A percentile compares a stretch with the other conserved stretches of the same genome.
Conservation (phyloP, 2,113 vertebrate genomes). For the Hemibates koningsi region DNA sequence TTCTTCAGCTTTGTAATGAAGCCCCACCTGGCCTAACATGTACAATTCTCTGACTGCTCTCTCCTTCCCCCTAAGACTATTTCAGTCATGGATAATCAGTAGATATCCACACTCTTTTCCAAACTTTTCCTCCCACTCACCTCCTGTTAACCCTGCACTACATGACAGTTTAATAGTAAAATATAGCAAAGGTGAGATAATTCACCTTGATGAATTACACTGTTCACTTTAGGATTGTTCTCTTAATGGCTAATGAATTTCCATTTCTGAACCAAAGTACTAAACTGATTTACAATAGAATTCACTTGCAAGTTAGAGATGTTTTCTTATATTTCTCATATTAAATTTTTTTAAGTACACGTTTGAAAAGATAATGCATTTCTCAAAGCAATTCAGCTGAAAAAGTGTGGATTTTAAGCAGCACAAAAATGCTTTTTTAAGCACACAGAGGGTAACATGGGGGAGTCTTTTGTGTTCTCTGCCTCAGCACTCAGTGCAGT, state of each 20-base stretch:
- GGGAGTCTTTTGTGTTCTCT: not conserved
- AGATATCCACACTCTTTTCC: not conserved
- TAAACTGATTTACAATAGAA: not conserved
- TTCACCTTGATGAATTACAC: not conserved
- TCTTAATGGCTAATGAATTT: not conserved
- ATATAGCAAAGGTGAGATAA: not conserved
- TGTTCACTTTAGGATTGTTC: not conserved
- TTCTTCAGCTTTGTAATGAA: not conserved
- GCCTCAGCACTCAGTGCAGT: not conserved
- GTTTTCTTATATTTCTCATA: not conserved
- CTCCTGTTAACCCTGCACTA: not conserved
- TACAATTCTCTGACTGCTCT: not conserved
- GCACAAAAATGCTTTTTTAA: not conserved
- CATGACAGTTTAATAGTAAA: constrained; percentile 10
- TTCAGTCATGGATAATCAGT: constrained; percentile 24
- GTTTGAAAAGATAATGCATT: not conserved
- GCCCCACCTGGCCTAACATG: not conserved
- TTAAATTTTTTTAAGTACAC: not conserved
- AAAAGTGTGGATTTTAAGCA: not conserved
- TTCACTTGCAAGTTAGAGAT: not conserved
- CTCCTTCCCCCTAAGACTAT: not conserved
- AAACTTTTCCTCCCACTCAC: not conserved
- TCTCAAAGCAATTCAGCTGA: not conserved
- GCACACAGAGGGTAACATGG: not conserved
- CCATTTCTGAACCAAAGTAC: not conserved